Evolutionary conservation across 2,888 invertebrate genomes (phyloP), one percentile per base, ranked within the genome.

Genomic region (Scaptodrosophila latifasciaeformis): DNA sequence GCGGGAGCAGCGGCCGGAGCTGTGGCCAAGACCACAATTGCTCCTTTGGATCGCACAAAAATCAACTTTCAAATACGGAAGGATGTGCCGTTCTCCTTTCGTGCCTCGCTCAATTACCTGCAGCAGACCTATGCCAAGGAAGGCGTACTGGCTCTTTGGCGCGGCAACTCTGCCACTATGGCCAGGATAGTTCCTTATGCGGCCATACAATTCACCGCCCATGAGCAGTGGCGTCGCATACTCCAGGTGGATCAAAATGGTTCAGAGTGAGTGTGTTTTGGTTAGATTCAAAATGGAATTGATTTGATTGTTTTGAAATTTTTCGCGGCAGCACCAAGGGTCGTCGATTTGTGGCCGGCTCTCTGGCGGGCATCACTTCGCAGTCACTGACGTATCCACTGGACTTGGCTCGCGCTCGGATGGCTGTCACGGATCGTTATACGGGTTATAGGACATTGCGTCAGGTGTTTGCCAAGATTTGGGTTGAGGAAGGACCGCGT

Each of bases 121-220:
- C 69, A 87, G 24, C 83, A 88, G 58, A 92, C 93, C 13, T 92
- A 92, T 64, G 89, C 88, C 65, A 89, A 89, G 12, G 94, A 97
- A 81, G 99, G 99, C 1, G 87, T 94, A 46, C 66, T 91, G 9
- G 93, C 96, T 52, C 87, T 99, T 72, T 99, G 97, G 97, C 89
- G 99, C 48, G 99, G 99, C 2, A 99, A 99, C 89, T 96, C 96
- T 65, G 99, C 99, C 2, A 99, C 98, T 0, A 96, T 99, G 96
- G 96, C 95, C 12, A 89, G 99, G 53, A 97, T 99, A 59, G 89
- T 98, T 47, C 99, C 99, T 0, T 98, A 99, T 87, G 97, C 99
- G 17, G 96, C 99, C 37, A 93, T 99, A 68, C 99, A 99, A 88
- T 99, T 98, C 87, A 93, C 97, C 0, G 92, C 98, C 31, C 97